phyloP scores from a whole-genome alignment of 2,888 invertebrate genomes.

The Troides aeacus region DNA sequence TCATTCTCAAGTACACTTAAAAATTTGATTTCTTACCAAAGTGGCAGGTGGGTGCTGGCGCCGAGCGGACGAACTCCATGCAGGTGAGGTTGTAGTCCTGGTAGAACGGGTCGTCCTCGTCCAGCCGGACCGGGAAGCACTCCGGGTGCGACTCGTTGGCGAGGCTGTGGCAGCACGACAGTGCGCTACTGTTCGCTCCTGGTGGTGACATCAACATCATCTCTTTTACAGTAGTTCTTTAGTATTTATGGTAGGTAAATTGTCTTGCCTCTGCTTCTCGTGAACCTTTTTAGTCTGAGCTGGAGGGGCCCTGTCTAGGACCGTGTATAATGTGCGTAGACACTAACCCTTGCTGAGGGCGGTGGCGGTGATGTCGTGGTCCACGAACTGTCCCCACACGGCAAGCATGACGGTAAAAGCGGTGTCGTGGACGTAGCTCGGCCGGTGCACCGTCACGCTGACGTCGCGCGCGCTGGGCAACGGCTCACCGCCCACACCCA shows the following conservation, averaged over 20 bases:
- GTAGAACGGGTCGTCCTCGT: constrained; percentile 84
- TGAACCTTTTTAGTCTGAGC: no score
- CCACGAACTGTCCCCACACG: constrained; percentile 93
- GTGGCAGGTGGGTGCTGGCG: constrained; percentile 87
- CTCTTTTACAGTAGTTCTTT: no score
- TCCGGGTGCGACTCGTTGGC: constrained; percentile 82
- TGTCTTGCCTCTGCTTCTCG: no score
- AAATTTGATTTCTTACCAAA: constrained; percentile 74
- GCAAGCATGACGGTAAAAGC: constrained; percentile 91
- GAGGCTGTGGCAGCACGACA: constrained; percentile 86
- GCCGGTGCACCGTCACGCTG: constrained; percentile 86
- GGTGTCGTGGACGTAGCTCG: constrained; percentile 86
- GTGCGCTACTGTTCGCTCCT: constrained; percentile 83
- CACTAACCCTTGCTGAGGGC: constrained; percentile 84
- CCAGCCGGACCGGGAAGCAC: constrained; percentile 88
- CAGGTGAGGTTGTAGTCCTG: constrained; percentile 84
- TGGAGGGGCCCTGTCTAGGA: no score
- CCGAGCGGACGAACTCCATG: constrained; percentile 92
- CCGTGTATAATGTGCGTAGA: neutral
- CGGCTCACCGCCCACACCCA: constrained; percentile 67
- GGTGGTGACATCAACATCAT: constrained; percentile 12
- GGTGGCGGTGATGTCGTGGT: constrained; percentile 93
- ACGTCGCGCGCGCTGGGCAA: constrained; percentile 89
- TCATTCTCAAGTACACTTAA: neutral
- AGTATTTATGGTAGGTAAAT: no score